phyloP scores from a whole-genome alignment of 2,797 vertebrate genomes.

The Parauchenoglanis ngamensis region DNA sequence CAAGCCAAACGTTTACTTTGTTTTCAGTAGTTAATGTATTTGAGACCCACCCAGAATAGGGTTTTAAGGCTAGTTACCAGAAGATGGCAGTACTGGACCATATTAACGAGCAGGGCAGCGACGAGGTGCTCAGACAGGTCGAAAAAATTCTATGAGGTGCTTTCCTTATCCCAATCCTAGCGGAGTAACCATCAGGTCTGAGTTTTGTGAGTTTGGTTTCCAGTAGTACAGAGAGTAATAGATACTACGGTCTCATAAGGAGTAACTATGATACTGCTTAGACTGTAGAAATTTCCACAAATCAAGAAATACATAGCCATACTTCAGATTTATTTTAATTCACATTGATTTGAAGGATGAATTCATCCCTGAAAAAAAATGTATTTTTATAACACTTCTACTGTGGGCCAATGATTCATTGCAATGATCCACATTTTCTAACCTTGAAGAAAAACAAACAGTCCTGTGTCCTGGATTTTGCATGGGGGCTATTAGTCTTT shows the following conservation, averaged over 20 bases:
- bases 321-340: background rate
- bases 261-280: background rate
- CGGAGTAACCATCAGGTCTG: background rate
- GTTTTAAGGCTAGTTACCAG: slow-evolving; percentile 59
- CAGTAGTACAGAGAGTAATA: background rate
- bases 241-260: background rate
- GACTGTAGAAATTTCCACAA: background rate
- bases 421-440: background rate
- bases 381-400: background rate
- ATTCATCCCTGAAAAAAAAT: background rate
- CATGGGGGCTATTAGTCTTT: background rate
- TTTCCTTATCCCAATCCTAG: background rate
- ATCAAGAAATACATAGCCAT: background rate
- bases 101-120: background rate
- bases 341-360: background rate
- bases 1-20: slow-evolving; percentile 60
- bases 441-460: background rate
- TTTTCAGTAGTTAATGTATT: slow-evolving; percentile 52
- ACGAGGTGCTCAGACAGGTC: no score
- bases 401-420: background rate
- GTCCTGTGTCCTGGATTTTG: background rate
- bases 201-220: background rate
- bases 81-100: slow-evolving; percentile 70
- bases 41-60: slow-evolving; percentile 40
- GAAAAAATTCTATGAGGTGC: background rate